These are phyloP conservation scores for Meta bourneti DNA, from an alignment of 2,888 invertebrate genomes.

Conservation along the genomic window DNA sequence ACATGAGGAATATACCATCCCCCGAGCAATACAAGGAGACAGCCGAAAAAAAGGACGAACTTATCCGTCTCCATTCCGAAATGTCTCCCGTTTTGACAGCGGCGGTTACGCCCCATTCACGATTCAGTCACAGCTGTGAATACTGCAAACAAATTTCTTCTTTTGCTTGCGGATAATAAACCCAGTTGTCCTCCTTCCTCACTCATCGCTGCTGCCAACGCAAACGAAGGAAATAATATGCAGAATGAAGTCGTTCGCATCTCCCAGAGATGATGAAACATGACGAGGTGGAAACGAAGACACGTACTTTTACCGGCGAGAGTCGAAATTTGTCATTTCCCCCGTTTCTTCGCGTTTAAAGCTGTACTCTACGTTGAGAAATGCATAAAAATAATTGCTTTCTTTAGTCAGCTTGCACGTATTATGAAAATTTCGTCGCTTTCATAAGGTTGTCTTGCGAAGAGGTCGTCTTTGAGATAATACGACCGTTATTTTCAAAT, in stretches of 20 bases:
- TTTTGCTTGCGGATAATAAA: neutral
- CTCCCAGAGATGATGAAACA: neutral
- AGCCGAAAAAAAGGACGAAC: conserved; percentile 3
- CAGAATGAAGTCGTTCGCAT: neutral
- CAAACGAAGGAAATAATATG: neutral
- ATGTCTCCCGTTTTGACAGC: conserved; percentile 60
- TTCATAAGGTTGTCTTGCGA: too few relatives aligned
- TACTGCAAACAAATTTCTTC: conserved; percentile 26
- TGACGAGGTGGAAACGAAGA: neutral
- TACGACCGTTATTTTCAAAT: too few relatives aligned
- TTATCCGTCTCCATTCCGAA: conserved; percentile 33
- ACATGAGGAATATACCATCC: neutral
- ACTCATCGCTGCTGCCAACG: neutral
- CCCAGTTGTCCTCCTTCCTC: neutral
- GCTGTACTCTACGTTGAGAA: neutral
- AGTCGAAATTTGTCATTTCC: neutral
- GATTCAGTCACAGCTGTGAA: conserved; percentile 59
- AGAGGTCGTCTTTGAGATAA: too few relatives aligned
- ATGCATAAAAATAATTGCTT: neutral
- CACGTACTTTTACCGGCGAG: neutral
- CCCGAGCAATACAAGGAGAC: neutral
- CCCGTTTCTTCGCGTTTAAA: neutral
- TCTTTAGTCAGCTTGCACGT: too few relatives aligned
- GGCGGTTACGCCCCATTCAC: conserved; percentile 55
- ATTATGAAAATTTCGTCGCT: too few relatives aligned